phyloP scores from a whole-genome alignment of 1,140 invertebrate genomes.

The Cotesia typhae region DNA sequence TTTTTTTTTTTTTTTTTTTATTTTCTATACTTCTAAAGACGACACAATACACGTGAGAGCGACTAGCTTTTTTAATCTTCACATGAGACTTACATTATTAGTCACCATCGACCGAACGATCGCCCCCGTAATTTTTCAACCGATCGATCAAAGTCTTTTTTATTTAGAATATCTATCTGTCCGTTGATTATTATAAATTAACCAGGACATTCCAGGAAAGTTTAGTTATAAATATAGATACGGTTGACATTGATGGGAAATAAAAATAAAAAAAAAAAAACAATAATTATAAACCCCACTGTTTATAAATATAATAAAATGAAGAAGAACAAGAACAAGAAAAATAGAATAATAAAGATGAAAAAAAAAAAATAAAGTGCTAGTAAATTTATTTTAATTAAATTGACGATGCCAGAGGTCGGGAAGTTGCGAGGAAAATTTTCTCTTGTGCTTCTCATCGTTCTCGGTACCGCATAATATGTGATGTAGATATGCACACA shows the following conservation, averaged over 20 bases:
- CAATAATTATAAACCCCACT: no score
- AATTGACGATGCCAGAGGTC: neutral
- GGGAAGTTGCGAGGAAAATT: constrained; percentile 6
- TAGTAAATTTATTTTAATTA: no score
- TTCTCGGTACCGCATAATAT: neutral
- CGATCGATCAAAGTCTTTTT: constrained; percentile 16
- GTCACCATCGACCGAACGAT: constrained; percentile 11
- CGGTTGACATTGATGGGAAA: constrained; percentile 11
- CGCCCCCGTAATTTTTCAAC: constrained; percentile 6
- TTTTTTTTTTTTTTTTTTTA: neutral
- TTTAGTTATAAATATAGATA: neutral
- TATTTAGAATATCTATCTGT: neutral
- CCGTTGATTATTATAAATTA: constrained; percentile 9
- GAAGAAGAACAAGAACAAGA: neutral
- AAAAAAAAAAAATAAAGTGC: no score
- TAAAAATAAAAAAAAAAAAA: constrained; percentile 7
- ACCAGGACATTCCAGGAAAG: neutral
- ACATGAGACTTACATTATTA: constrained; percentile 1
- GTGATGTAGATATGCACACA: constrained; percentile 1
- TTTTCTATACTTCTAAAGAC: neutral
- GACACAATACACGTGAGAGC: constrained; percentile 9
- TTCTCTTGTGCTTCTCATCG: constrained; percentile 15
- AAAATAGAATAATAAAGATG: neutral
- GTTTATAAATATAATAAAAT: neutral
- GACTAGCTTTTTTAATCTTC: neutral